Conservation (phyloP, 2,113 vertebrate species). For the Tautogolabrus adspersus region DNA sequence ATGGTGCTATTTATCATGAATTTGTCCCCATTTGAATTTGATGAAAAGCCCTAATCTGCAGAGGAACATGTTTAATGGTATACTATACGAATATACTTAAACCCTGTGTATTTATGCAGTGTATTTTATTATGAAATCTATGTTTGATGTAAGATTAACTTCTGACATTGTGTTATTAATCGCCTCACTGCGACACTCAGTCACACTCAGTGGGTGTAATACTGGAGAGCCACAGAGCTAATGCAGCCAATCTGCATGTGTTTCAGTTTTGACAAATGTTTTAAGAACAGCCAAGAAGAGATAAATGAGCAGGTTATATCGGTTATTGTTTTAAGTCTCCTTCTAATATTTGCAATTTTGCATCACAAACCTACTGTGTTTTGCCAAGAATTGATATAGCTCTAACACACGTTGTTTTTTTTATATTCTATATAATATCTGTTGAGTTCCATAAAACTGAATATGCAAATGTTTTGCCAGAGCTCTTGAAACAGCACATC, state of each 20-base stretch:
- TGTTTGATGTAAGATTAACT: background rate
- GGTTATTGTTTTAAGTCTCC: background rate
- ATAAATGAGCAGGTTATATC: background rate
- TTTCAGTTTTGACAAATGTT: background rate
- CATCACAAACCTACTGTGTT: no score
- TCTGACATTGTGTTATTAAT: background rate
- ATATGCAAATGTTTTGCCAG: no score
- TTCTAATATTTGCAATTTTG: no score
- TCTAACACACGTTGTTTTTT: no score
- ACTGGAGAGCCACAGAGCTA: background rate
- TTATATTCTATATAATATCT: no score
- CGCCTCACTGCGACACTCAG: background rate
- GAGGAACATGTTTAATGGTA: background rate
- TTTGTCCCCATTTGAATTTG: conserved; percentile 3
- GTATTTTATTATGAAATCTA: background rate
- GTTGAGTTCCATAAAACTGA: no score
- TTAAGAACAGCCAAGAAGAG: background rate
- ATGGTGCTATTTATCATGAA: background rate
- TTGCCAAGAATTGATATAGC: no score
- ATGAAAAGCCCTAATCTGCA: background rate
- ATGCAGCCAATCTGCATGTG: conserved; percentile 13
- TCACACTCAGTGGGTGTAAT: background rate
- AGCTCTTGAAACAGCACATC: no score
- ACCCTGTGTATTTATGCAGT: background rate
- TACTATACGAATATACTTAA: background rate